Base-by-base conservation (phyloP, 1,140 invertebrate species). In the Calliopsis andreniformis region DNA sequence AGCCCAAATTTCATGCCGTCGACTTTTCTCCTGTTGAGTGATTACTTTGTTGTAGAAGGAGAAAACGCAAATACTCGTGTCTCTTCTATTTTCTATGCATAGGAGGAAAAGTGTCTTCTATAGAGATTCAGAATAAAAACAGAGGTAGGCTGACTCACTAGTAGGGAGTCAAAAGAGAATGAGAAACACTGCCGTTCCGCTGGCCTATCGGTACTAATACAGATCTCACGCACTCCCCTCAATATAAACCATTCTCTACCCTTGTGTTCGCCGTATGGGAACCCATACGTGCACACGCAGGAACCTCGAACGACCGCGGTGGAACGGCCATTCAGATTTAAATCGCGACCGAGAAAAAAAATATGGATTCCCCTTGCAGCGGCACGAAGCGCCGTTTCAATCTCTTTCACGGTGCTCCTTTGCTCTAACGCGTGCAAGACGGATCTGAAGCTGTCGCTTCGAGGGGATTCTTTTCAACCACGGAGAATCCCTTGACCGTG, bases 171-270 rank as follows among this genome's bases (percentile, higher is more conserved):
- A 14, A 32, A 45, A 1, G 30, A 18, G 73, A n/a, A 61, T 91
- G 90, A 91, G 90, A 89, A 78, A 79, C 87, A 75, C 89, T 89
- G 90, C 30, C 53, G 61, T 78, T 75, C 45, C 49, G 61, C 83
- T 75, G 82, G 81, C 80, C 85, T 86, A 86, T 88, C 84, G 85
- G 86, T 86, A 90, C 91, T 92, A 92, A 92, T 91, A 91, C 89
- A 91, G 89, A 91, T 91, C 90, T 91, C 90, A 91, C 90, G 88
- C 87, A 89, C 86, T 89, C 90, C 89, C 89, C 87, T 88, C 85
- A 81, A 90, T 90, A 89, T 89, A 87, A 89, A 88, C 86, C 89
- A 87, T 89, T 89, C 87, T 86, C 82, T 82, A 83, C 87, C 86
- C 87, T 87, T 79, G 76, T 73, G 79, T 68, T 51, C 82, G 75